These are phyloP conservation scores for Tragopan temminckii DNA, from an alignment of 2,797 vertebrate genomes.

Conservation along the genomic window DNA sequence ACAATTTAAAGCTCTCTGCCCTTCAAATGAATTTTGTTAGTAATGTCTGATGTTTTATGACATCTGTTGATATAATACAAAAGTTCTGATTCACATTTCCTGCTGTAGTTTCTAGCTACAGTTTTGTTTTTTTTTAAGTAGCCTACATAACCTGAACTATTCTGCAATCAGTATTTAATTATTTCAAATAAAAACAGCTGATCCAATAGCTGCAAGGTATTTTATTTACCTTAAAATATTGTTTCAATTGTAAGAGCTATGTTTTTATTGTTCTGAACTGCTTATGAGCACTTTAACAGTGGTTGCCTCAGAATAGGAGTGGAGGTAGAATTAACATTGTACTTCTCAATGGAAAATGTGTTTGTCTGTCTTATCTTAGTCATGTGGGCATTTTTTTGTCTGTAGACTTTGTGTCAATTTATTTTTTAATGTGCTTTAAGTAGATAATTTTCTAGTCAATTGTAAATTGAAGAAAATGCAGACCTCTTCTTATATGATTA, in stretches of 20 bases:
- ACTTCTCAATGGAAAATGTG: background rate
- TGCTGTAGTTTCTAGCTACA: background rate
- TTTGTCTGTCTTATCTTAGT: background rate
- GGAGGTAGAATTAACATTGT: background rate
- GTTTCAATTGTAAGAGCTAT: background rate
- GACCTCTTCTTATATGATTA: background rate
- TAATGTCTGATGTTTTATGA: background rate
- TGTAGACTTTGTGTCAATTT: background rate
- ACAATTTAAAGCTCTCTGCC: background rate
- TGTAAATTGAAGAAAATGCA: background rate
- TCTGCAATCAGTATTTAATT: background rate
- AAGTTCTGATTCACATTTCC: background rate
- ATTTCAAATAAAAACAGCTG: background rate
- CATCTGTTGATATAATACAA: background rate
- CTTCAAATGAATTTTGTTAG: background rate
- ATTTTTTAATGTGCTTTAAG: background rate
- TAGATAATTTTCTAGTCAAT: background rate
- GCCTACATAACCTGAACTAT: background rate
- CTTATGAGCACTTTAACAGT: background rate
- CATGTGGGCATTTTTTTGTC: background rate
- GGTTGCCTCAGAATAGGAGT: background rate
- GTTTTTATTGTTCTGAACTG: background rate
- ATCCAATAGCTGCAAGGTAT: background rate
- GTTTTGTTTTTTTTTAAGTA: background rate
- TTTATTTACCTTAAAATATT: background rate